Evolutionary conservation across 2,888 invertebrate species (phyloP).

Genomic region (Stegana nigrithorax): DNA sequence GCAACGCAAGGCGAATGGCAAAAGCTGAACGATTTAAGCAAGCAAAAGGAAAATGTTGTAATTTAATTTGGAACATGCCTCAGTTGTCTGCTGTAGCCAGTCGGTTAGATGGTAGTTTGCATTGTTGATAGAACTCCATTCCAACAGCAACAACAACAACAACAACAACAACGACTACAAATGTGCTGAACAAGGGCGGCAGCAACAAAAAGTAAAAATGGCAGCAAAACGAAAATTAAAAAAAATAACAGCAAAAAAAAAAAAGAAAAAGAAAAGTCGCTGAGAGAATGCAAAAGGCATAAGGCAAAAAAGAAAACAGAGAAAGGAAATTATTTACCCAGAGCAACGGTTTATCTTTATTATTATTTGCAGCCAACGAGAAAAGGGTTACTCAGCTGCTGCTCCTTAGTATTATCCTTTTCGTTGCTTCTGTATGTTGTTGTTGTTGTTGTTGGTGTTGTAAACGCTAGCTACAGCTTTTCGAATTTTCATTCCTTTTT

Average conservation of each 20-base stretch:
- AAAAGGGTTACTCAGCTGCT: conserved; percentile 24
- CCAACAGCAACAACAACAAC: no score
- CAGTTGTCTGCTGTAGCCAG: no score
- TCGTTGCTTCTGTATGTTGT: conserved; percentile 28
- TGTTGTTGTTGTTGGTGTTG: conserved; percentile 31
- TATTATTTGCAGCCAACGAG: conserved; percentile 19
- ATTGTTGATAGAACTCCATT: no score
- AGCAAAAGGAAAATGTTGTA: background rate
- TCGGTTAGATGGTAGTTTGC: no score
- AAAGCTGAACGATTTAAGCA: background rate
- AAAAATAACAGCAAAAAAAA: background rate
- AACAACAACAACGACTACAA: background rate
- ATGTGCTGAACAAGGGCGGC: background rate
- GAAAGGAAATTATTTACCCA: conserved; percentile 19
- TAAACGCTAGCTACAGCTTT: no score
- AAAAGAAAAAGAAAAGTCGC: background rate
- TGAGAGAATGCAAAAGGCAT: background rate
- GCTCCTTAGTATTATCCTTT: conserved; percentile 21
- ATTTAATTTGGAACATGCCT: background rate
- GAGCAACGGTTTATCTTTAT: conserved; percentile 29
- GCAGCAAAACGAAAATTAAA: background rate
- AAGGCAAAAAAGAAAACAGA: background rate
- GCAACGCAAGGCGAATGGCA: no score
- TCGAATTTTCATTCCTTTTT: conserved; percentile 39
- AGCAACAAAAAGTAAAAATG: background rate